Conservation (phyloP, 2,888 invertebrate genomes). For the Cheilosia urbana region DNA sequence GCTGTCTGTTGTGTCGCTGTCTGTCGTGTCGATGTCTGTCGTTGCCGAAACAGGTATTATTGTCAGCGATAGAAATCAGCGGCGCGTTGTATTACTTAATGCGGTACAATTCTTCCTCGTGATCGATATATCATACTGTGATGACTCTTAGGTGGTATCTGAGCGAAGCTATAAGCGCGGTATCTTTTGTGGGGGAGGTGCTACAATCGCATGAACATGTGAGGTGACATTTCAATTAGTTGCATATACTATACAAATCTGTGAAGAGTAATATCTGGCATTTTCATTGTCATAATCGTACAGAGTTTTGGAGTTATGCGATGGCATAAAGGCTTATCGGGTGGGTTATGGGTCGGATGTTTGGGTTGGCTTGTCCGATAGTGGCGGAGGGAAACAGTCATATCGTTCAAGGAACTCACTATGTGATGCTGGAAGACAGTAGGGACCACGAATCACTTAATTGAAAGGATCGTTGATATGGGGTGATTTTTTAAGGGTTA, state of each 20-base stretch:
- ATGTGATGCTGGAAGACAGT: too few species aligned
- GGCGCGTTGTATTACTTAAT: slow-evolving; percentile 72
- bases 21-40: slow-evolving; percentile 42
- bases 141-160: slow-evolving; percentile 43
- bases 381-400: too few species aligned
- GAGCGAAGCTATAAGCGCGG: slow-evolving; percentile 66
- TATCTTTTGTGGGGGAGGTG: slow-evolving; percentile 59
- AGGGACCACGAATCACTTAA: too few species aligned
- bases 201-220: slow-evolving; percentile 59
- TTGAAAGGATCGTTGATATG: too few species aligned
- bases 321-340: slow-evolving; percentile 24
- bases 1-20: slow-evolving; percentile 42
- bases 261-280: slow-evolving; percentile 31
- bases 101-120: slow-evolving; percentile 58
- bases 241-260: slow-evolving; percentile 27
- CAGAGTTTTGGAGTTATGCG: not conserved
- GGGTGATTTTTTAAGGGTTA: too few species aligned
- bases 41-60: slow-evolving; percentile 64
- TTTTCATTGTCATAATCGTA: slow-evolving; percentile 27
- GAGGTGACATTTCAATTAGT: slow-evolving; percentile 69
- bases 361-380: too few species aligned
- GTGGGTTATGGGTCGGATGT: not conserved
- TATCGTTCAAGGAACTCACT: too few species aligned
- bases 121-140: slow-evolving; percentile 54
- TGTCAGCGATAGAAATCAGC: slow-evolving; percentile 64